Percentiles rank a stretch among this genome's conserved stretches.
These are phyloP conservation scores for Styela plicata DNA, from an alignment of 23 tunicate genomes.

Conservation along the genomic window DNA sequence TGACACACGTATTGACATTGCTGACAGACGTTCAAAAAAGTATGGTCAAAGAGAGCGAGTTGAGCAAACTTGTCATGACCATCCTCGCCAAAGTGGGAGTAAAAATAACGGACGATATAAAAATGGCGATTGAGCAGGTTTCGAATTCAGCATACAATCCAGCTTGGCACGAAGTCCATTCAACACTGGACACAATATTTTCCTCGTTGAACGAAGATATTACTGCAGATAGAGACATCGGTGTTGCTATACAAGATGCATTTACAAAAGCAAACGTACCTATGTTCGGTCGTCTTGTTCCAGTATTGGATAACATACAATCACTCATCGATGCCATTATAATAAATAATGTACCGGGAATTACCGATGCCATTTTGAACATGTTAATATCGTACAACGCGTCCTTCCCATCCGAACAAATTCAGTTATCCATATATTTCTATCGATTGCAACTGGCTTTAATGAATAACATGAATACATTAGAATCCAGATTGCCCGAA, in stretches of 20 bases:
- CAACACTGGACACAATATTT: neutral
- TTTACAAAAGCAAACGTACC: slow-evolving; percentile 1
- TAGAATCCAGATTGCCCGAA: neutral
- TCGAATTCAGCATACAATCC: neutral
- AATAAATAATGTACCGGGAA: neutral
- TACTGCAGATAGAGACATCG: neutral
- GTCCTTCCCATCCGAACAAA: slow-evolving; percentile 9
- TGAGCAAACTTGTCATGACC: neutral
- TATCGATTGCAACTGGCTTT: neutral
- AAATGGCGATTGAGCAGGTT: neutral
- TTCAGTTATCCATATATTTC: neutral
- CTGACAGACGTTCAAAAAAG: neutral
- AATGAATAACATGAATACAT: neutral
- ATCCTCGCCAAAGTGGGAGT: neutral
- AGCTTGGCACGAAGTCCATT: neutral
- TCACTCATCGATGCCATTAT: neutral
- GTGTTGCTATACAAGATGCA: slow-evolving; percentile 11
- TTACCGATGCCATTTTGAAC: neutral
- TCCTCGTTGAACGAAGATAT: neutral
- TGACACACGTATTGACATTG: neutral
- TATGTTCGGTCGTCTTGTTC: neutral
- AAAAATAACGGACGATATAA: neutral
- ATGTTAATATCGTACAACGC: slow-evolving; percentile 2
- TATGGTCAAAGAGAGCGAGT: neutral
- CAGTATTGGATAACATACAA: neutral